Base-by-base conservation (phyloP, 2,797 vertebrate genomes). In the Parotocinclus haroldoi region DNA sequence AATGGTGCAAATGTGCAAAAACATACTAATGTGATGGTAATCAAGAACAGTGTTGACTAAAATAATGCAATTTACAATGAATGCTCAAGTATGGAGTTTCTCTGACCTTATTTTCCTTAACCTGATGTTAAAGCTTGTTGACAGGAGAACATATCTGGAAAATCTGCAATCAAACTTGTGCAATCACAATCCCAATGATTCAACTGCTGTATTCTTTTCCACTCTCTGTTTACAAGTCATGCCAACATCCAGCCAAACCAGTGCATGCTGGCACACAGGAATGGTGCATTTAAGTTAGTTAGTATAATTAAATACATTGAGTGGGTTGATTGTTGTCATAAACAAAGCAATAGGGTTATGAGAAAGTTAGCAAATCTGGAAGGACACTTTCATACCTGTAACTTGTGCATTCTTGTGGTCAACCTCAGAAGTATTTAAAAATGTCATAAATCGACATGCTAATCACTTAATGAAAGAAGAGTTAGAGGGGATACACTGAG, bases 391-490 rank as follows among this genome's bases (percentile, higher is more conserved):
- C 7, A 9, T 57, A 39, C 60, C 37, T 63, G 53, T 52, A 46
- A 54, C 52, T 2, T 55, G 39, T 16, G 57, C 59, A 64, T 61
- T 63, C 46, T 63, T 64, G 49, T 61, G 71, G 63, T 68, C 58
- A 74, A 61, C 68, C 61, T 16, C 55, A 71, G 59, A 54, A 61
- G 27, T 70, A 52, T 40, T 61, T 52, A 9, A 63, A 14, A 19
- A 54, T 57, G 53, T 56, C 38, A 7, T 55, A 50, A 18, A 38
- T 14, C 18, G 58, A 61, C 9, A 9, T 18, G 8, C 18, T 64
- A 45, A 44, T 44, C 48, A 46, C 46, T 42, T 36, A 49, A 13
- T 39, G 45, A 40, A 69, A 40, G 40, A 17, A 50, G 11, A 50
- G 36, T 51, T 11, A 10, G 3, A 14, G 6, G 14, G 36, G 14